A percentile compares a stretch with the other conserved stretches of the same genome.
Evolutionary conservation across 2,888 invertebrate species (phyloP).

Genomic region (Nesidiocoris tenuis): DNA sequence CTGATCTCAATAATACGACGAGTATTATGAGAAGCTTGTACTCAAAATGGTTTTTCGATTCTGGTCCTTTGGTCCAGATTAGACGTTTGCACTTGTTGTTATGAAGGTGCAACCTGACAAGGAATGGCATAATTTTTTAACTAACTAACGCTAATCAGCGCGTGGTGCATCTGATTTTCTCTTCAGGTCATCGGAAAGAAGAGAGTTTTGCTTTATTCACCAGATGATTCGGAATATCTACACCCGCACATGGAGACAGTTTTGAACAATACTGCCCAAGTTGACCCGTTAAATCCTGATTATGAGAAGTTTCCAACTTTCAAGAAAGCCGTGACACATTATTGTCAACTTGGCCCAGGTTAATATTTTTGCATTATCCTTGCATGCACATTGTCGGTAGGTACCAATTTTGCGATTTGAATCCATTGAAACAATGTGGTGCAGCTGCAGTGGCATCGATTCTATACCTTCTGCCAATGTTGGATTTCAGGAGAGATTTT

Average conservation of each 20-base stretch:
- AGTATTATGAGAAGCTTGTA: neutral
- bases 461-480: too few relatives aligned
- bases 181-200: conserved; percentile 81
- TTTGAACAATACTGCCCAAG: conserved; percentile 84
- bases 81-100: too few relatives aligned
- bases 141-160: too few relatives aligned
- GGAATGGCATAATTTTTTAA: too few relatives aligned
- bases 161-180: too few relatives aligned
- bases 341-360: conserved; percentile 67
- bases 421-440: too few relatives aligned
- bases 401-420: too few relatives aligned
- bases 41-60: neutral
- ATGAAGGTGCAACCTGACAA: too few relatives aligned
- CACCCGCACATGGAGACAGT: conserved; percentile 80
- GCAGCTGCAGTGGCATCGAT: too few relatives aligned
- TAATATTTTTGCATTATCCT: neutral
- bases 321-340: conserved; percentile 62
- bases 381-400: too few relatives aligned
- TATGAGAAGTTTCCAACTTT: conserved; percentile 71
- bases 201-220: conserved; percentile 79
- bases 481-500: conserved; percentile 80
- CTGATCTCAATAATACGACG: neutral
- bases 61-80: too few relatives aligned
- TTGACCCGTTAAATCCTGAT: conserved; percentile 81
- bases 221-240: conserved; percentile 66